These are phyloP conservation scores for Tipula unca DNA, from an alignment of 2,888 invertebrate genomes.

Conservation along the genomic window DNA sequence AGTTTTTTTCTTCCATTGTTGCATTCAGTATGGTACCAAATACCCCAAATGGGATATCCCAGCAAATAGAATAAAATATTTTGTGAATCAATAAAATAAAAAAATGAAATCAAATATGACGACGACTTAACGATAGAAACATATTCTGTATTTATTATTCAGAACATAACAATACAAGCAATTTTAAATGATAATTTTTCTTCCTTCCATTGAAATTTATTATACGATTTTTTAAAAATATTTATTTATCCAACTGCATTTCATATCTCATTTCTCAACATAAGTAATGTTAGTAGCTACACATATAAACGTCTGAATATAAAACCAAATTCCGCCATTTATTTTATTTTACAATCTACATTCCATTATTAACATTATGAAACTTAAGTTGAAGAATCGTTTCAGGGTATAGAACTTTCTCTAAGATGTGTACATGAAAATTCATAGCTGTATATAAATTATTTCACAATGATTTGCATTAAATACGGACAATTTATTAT, in stretches of 20 bases:
- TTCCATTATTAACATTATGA: no score
- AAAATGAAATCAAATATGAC: neutral
- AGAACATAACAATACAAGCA: neutral
- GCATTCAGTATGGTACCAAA: neutral
- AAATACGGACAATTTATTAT: no score
- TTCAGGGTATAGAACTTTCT: no score
- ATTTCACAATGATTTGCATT: no score
- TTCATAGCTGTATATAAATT: no score
- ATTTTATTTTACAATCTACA: neutral
- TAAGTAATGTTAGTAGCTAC: neutral
- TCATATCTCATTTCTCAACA: neutral
- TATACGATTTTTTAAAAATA: neutral
- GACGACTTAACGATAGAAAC: neutral
- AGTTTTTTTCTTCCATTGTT: neutral
- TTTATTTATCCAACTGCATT: neutral
- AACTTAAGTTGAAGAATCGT: no score
- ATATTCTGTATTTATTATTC: neutral
- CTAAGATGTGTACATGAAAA: no score
- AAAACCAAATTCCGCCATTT: no score
- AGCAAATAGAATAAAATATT: no score
- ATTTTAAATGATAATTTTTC: neutral
- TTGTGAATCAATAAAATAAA: neutral
- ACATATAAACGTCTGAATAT: neutral
- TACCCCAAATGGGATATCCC: neutral
- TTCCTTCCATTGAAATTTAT: neutral